Percentiles rank a stretch among this genome's conserved stretches.
These are phyloP conservation scores for Pseudomyrmex concolor DNA, from an alignment of 1,140 invertebrate species.

Conservation along the genomic window DNA sequence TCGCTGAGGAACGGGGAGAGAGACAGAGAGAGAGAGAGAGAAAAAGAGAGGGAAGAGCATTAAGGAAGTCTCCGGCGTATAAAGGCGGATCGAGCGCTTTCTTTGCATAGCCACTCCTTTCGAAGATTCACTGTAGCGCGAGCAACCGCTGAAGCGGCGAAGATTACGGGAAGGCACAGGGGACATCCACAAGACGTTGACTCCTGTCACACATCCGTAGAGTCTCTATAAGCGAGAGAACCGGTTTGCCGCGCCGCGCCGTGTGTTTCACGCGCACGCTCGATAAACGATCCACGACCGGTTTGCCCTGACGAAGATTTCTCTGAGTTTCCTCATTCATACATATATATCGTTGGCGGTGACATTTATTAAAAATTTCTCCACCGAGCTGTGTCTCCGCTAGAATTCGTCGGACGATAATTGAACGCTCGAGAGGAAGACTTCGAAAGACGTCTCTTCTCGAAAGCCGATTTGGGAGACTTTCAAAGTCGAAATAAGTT, in stretches of 20 bases:
- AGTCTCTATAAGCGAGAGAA: conserved; percentile 1
- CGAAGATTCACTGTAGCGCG: conserved; percentile 43
- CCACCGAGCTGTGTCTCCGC: neutral
- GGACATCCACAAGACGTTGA: conserved; percentile 50
- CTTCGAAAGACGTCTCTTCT: neutral
- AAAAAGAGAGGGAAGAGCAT: neutral
- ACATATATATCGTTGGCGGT: neutral
- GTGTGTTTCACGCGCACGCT: conserved; percentile 12
- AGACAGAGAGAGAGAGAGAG: no score
- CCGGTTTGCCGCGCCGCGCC: conserved; percentile 34
- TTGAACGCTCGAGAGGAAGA: conserved; percentile 12
- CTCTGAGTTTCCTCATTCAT: conserved; percentile 36
- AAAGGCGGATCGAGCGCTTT: conserved; percentile 44
- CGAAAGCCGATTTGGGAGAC: conserved; percentile 42
- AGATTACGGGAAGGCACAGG: conserved; percentile 26
- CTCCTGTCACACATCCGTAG: conserved; percentile 48
- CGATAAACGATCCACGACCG: conserved; percentile 22
- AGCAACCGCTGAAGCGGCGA: neutral
- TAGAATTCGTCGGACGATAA: conserved; percentile 39
- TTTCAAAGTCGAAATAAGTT: conserved; percentile 44
- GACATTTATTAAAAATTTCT: conserved; percentile 55
- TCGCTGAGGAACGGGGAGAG: conserved; percentile 17
- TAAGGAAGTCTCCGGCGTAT: conserved; percentile 40
- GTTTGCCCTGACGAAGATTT: neutral
- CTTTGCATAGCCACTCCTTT: conserved; percentile 55